A percentile compares a stretch with the other conserved stretches of the same genome.
These are phyloP conservation scores for Sepioteuthis lessoniana DNA, from an alignment of 2,888 invertebrate genomes.

Conservation along the genomic window DNA sequence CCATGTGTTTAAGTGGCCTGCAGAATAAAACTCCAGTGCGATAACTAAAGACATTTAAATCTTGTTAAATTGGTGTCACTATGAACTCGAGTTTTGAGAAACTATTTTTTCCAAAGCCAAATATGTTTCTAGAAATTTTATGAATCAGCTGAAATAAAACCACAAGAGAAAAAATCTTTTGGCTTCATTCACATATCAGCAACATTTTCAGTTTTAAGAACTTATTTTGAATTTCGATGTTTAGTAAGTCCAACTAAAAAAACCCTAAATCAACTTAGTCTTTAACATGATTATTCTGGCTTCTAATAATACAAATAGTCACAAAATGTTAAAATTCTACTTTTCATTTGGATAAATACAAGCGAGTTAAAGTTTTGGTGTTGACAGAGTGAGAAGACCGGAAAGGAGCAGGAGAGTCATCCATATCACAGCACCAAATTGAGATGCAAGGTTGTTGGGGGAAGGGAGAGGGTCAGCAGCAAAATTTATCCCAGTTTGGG, in stretches of 20 bases:
- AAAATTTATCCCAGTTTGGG: not conserved
- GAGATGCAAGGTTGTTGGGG: not conserved
- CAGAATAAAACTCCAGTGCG: not conserved
- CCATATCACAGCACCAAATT: conserved; percentile 33
- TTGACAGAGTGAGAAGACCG: not conserved
- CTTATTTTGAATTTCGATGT: not conserved
- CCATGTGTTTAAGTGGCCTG: not conserved
- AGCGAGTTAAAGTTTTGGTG: not conserved
- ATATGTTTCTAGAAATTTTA: not conserved
- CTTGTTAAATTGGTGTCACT: not conserved
- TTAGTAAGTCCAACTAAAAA: not conserved
- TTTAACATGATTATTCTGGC: not conserved
- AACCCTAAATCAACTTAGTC: not conserved
- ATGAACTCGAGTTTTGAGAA: not conserved
- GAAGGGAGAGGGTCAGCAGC: not conserved
- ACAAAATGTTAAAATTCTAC: not conserved
- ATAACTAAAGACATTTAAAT: not conserved
- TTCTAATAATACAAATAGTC: not conserved
- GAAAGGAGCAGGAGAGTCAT: not conserved
- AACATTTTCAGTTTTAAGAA: not conserved
- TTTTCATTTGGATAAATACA: not conserved
- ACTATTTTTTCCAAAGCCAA: not conserved
- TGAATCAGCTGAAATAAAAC: not conserved
- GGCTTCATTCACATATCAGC: not conserved
- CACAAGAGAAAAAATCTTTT: not conserved